Base-by-base conservation (phyloP, 2,113 vertebrate species). In the Archocentrus centrarchus region DNA sequence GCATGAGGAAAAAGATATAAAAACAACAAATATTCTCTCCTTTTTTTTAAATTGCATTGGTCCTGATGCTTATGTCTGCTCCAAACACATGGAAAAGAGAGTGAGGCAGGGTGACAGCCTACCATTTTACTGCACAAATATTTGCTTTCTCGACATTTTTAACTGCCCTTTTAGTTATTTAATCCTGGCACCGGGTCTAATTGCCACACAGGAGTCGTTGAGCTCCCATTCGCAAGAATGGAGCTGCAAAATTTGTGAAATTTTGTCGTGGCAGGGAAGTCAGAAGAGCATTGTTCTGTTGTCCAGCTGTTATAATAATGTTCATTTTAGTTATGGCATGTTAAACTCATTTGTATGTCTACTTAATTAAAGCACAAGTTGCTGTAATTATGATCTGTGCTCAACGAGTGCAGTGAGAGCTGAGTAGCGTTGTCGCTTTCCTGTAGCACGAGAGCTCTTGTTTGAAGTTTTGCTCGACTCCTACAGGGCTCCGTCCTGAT, bases 241-340 rank as follows among this genome's bases (percentile, higher is more conserved):
- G 32, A 88, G n/a, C 77, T 75, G 66, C 3, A 57, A 83, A 87
- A 81, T 61, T 68, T 50, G 59, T 83, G 75, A 88, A 84, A 81
- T 68, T 14, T 47, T 64, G 39, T n/a, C 0, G 9, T 79, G 35
- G 75, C 62, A 55, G 82, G 80, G 17, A 75, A 47, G 24, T 70
- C 77, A 86, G 80, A 32, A 8, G 60, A 73, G 27, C 77, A 47
- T 61, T 15, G 17, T 24, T 15, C 60, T n/a, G 30, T 55, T n/a
- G n/a, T 20, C 55, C 53, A 27, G 30, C n/a, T 58, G 24, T 47
- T 22, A 13, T 5, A 13, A 50, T 61, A 59, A 32, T 17, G 14
- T 4, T 37, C 10, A 35, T 66, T 80, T 11, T 22, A 70, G 8
- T 55, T 27, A 20, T 59, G 60, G 20, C 32, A 7, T 47, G n/a